These are phyloP conservation scores for Drosophila saltans DNA, from an alignment of 1,140 invertebrate genomes.

Conservation along the genomic window DNA sequence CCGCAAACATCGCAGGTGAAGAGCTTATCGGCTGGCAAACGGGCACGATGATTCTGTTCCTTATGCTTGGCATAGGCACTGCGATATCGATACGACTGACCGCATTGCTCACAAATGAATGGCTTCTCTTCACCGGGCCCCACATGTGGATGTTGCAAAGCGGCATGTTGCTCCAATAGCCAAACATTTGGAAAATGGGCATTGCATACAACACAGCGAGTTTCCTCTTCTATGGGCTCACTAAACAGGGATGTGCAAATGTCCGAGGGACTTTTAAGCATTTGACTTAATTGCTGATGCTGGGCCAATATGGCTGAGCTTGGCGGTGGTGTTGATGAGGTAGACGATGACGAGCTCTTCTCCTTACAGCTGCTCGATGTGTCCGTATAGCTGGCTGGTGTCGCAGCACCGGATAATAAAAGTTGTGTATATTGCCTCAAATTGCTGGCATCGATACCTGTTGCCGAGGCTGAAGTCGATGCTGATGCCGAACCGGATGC, in stretches of 20 bases:
- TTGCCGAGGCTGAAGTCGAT: constrained; percentile 18
- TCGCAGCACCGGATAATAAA: constrained; percentile 56
- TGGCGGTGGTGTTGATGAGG: constrained; percentile 80
- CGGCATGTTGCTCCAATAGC: constrained; percentile 91
- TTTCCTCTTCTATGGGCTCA: constrained; percentile 83
- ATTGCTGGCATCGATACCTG: constrained; percentile 53
- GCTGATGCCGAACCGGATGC: neutral
- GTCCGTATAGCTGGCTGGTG: constrained; percentile 55
- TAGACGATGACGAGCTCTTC: constrained; percentile 83
- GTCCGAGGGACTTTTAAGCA: constrained; percentile 79
- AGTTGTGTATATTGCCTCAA: constrained; percentile 73
- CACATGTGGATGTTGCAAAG: constrained; percentile 88
- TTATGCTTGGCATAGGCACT: constrained; percentile 94
- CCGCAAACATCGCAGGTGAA: constrained; percentile 95
- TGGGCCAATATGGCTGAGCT: constrained; percentile 58
- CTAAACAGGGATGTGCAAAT: constrained; percentile 80
- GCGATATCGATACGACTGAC: constrained; percentile 93
- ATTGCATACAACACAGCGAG: constrained; percentile 89
- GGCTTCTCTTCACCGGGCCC: constrained; percentile 90
- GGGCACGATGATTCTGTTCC: constrained; percentile 93
- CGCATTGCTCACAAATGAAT: constrained; percentile 95
- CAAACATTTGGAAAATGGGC: constrained; percentile 92
- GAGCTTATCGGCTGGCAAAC: constrained; percentile 93
- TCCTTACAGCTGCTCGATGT: constrained; percentile 76
- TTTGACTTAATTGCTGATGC: constrained; percentile 72